Percentiles rank a stretch among this genome's conserved stretches.
phyloP scores from a whole-genome alignment of 2,888 invertebrate species.

The Volucella bombylans region DNA sequence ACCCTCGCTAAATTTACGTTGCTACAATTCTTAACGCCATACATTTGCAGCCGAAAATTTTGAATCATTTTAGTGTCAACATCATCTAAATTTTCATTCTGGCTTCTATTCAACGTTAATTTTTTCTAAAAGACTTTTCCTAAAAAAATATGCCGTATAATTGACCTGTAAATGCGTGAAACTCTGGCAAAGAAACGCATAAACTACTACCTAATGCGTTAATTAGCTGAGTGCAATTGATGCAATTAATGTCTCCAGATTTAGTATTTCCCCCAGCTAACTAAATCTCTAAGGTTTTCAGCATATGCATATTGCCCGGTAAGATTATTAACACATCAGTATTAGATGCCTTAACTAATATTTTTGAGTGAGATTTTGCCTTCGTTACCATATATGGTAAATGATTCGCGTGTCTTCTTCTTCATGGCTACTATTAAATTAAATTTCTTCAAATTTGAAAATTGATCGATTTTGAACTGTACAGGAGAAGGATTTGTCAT shows the following conservation, averaged over 20 bases:
- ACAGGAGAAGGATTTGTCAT: conserved; percentile 3
- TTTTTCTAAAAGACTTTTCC: background rate
- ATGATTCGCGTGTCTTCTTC: no score
- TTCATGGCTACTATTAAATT: no score
- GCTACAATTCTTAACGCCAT: background rate
- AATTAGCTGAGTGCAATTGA: background rate
- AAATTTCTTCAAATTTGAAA: conserved; percentile 5
- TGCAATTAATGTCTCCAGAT: background rate
- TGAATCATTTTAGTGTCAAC: background rate
- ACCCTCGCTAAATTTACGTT: background rate
- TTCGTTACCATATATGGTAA: no score
- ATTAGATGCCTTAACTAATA: no score
- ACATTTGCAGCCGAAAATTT: background rate
- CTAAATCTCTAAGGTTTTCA: conserved; percentile 14
- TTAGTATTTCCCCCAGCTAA: background rate
- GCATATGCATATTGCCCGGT: no score
- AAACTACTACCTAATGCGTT: background rate
- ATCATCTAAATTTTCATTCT: no score
- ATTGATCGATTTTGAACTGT: background rate
- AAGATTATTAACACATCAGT: no score
- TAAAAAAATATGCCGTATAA: background rate
- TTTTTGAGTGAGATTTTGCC: no score
- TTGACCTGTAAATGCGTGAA: conserved; percentile 27
- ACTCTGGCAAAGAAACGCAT: conserved; percentile 5
- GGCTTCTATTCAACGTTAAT: no score